These are phyloP conservation scores for Prunella strophiata DNA, from an alignment of 2,797 vertebrate species.

Conservation along the genomic window DNA sequence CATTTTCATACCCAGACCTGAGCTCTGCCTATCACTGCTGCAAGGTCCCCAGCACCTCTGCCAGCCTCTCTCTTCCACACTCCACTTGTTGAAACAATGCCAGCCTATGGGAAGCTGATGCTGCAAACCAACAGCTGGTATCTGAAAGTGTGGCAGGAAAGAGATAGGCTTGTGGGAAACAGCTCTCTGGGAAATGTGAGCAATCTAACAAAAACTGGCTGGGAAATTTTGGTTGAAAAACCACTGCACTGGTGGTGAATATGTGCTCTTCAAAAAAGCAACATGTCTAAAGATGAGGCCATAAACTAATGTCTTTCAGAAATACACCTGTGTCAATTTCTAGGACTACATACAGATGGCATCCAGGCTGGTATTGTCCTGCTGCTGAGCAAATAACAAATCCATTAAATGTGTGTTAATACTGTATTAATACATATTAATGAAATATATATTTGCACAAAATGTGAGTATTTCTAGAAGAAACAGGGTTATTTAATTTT, in stretches of 20 bases:
- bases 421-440: neutral
- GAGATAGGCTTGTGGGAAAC: neutral
- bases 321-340: neutral
- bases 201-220: neutral
- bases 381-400: neutral
- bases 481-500: neutral
- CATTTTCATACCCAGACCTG: neutral
- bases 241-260: neutral
- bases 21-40: neutral
- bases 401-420: neutral
- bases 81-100: accelerated
- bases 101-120: neutral
- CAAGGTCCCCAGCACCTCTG: neutral
- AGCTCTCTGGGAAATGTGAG: neutral
- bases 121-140: neutral
- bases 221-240: neutral
- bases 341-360: neutral
- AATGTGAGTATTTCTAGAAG: neutral
- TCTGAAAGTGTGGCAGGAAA: neutral
- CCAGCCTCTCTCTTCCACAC: accelerated
- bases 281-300: neutral
- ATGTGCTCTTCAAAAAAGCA: neutral
- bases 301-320: neutral
- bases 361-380: neutral
- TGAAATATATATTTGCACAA: neutral